These are phyloP conservation scores for Linurgus olivaceus DNA, from an alignment of 2,797 vertebrate species.

Conservation along the genomic window DNA sequence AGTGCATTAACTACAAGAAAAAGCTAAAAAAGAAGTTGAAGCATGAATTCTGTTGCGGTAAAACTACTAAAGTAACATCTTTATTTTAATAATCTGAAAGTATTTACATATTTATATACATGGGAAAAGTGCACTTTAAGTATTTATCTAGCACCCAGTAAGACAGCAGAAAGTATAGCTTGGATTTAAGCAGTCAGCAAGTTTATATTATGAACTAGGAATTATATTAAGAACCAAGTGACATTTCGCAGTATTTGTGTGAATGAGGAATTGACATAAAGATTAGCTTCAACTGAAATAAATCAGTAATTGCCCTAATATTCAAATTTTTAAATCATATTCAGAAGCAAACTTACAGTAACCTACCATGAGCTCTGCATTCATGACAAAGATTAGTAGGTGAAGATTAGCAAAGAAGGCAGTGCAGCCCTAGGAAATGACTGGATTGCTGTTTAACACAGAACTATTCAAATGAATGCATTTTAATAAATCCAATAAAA, in stretches of 20 bases:
- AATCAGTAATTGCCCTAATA: not conserved
- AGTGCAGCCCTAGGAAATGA: not conserved
- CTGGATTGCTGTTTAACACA: not conserved
- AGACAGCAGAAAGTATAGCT: not conserved
- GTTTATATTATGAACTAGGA: not conserved
- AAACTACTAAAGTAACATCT: not conserved
- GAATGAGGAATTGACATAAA: not conserved
- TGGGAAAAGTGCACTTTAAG: not conserved
- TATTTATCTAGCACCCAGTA: not conserved
- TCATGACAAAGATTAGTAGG: not conserved
- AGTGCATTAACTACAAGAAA: not conserved
- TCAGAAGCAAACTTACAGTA: not conserved
- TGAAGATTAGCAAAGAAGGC: not conserved
- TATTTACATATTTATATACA: not conserved
- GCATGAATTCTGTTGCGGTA: not conserved
- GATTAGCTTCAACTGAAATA: conserved; percentile 6
- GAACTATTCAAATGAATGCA: not conserved
- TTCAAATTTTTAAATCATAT: not conserved
- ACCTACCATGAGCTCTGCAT: not conserved
- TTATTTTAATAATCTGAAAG: conserved; percentile 2
- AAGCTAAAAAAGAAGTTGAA: not conserved
- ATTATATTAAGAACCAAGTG: not conserved
- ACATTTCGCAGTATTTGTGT: not conserved
- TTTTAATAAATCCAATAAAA: not conserved
- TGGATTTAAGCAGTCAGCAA: conserved; percentile 19